These are phyloP conservation scores for Bursaphelenchus okinawaensis DNA, from an alignment of 2,888 invertebrate genomes.

Conservation along the genomic window DNA sequence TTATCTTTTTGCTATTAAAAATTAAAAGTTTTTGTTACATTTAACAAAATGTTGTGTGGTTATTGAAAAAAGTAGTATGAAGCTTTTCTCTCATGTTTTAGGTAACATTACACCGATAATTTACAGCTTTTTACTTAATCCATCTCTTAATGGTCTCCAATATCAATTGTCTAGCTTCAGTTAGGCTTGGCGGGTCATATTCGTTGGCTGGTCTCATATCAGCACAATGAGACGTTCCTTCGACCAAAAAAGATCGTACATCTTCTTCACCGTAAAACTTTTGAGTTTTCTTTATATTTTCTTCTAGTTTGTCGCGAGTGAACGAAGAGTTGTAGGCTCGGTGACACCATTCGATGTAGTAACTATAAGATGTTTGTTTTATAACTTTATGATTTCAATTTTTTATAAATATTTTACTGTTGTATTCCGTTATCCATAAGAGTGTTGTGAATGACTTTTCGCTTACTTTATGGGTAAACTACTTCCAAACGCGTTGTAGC, in stretches of 20 bases:
- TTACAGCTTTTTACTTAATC: no score
- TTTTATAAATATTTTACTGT: not conserved
- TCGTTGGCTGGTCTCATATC: constrained; percentile 10
- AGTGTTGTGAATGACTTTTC: no score
- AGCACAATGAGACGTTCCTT: constrained; percentile 27
- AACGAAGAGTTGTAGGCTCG: constrained; percentile 17
- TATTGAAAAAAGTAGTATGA: no score
- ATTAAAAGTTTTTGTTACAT: no score
- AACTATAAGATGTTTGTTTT: constrained; percentile 5
- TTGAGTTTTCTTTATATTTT: constrained; percentile 18
- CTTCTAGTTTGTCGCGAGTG: constrained; percentile 3
- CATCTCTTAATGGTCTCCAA: not conserved
- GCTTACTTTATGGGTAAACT: constrained; percentile 15
- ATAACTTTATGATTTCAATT: not conserved
- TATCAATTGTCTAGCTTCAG: not conserved
- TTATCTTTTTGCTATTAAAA: no score
- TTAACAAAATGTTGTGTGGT: no score
- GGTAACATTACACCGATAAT: no score
- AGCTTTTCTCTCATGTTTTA: no score
- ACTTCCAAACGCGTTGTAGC: constrained; percentile 6
- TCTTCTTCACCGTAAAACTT: constrained; percentile 16
- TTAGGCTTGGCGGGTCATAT: not conserved
- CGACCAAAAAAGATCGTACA: constrained; percentile 21
- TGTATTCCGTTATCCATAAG: no score
- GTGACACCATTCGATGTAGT: constrained; percentile 10